Evolutionary conservation across 1,140 invertebrate species (phyloP), one percentile per base, ranked within the genome.

Genomic region (Diachasmimorpha longicaudata): DNA sequence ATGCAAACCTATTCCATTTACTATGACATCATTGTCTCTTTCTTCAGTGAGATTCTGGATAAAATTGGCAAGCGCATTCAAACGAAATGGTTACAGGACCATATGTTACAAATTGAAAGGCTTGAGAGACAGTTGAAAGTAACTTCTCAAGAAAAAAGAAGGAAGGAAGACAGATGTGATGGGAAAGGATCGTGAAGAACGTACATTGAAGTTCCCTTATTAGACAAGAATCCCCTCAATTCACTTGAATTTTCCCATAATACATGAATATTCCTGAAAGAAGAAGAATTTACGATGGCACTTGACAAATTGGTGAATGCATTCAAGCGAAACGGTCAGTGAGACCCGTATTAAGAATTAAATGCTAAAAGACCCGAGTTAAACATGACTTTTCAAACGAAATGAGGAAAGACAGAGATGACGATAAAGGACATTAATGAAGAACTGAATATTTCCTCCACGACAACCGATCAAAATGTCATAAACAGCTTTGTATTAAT

Each of bases 21-120:
- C n/a, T n/a, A n/a, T n/a, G n/a, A n/a, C n/a, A n/a, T n/a, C n/a
- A n/a, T n/a, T n/a, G n/a, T n/a, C n/a, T n/a, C n/a, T 58, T 58
- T 70, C 23, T 70, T 48, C 23, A 13, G 48, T 21, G 58, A 46
- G 31, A 16, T 23, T 23, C 42, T 77, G 39, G 42, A 31, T 46
- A 71, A 31, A 67, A 55, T 21, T 72, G 74, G 68, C 73, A 78
- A 75, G 75, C 75, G 77, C 73, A 78, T 78, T 78, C 77, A 75
- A 70, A 78, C 67, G 69, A 70, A 75, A 76, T 71, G 74, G 74
- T 37, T 71, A 71, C 6, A 71, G 74, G 68, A 37, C 68, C 68
- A 70, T 3, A 31, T 48, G 69, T 76, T 55, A 76, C 70, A 48
- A 71, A 76, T 58, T 19, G 58, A 73, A 63, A 16, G 55, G 31